Evolutionary conservation across 2,888 invertebrate species (phyloP).

Genomic region (Orchestes rusci): DNA sequence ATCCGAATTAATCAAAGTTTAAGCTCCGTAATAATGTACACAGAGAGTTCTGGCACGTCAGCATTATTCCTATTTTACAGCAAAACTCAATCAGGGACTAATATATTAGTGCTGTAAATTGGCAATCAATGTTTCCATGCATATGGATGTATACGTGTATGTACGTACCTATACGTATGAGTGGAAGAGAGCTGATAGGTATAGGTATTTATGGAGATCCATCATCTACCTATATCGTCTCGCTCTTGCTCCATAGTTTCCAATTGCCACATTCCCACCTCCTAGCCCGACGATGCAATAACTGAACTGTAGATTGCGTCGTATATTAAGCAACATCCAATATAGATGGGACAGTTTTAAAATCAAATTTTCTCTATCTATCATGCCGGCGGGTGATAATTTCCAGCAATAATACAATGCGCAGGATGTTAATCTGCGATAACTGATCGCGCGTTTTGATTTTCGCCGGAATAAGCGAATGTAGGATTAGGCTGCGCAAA

Average conservation of each 20-base stretch:
- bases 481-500: conserved; percentile 13
- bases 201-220: conserved; percentile 14
- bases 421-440: conserved; percentile 46
- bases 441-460: conserved; percentile 40
- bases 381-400: conserved; percentile 42
- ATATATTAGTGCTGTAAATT: conserved; percentile 49
- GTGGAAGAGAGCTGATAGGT: conserved; percentile 21
- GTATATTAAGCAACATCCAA: conserved; percentile 47
- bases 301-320: conserved; percentile 45
- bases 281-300: conserved; percentile 34
- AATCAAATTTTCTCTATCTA: conserved; percentile 47
- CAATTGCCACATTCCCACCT: conserved; percentile 8
- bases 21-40: conserved; percentile 46
- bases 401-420: conserved; percentile 41
- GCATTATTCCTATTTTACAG: conserved; percentile 48
- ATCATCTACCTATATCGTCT: conserved; percentile 9
- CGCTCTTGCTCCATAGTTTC: conserved; percentile 6
- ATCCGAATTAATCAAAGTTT: conserved; percentile 47
- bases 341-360: conserved; percentile 46
- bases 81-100: conserved; percentile 48
- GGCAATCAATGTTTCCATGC: conserved; percentile 49
- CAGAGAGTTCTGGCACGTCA: conserved; percentile 41
- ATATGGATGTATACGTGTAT: conserved; percentile 41
- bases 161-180: conserved; percentile 25
- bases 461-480: conserved; percentile 18